These are phyloP conservation scores for Beaufortia kweichowensis DNA, from an alignment of 2,113 vertebrate species.

Conservation along the genomic window DNA sequence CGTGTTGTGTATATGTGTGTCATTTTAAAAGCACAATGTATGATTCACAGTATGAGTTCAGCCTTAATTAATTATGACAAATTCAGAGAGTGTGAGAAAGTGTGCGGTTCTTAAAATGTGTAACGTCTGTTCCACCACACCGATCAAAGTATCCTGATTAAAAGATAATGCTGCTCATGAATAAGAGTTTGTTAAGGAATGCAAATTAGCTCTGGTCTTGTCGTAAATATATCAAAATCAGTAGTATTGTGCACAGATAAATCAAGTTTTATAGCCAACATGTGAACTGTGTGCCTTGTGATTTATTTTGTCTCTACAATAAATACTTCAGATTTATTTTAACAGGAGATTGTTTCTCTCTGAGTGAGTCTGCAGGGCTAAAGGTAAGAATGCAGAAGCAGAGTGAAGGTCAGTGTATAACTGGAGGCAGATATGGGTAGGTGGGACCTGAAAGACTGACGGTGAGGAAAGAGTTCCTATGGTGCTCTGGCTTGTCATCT, in stretches of 20 bases:
- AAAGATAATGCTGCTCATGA: background rate
- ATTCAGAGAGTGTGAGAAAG: background rate
- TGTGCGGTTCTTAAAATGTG: background rate
- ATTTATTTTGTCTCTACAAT: background rate
- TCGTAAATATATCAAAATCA: background rate
- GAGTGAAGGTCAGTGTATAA: conserved; percentile 31
- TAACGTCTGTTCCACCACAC: background rate
- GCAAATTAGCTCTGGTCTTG: background rate
- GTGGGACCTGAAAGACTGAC: conserved; percentile 26
- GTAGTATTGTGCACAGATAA: background rate
- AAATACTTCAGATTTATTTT: conserved; percentile 15
- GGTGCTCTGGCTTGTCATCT: conserved; percentile 50
- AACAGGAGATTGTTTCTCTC: background rate
- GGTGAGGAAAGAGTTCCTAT: conserved; percentile 30
- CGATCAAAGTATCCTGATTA: background rate
- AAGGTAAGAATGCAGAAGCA: conserved; percentile 29
- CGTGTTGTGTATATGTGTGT: no score
- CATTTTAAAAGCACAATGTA: no score
- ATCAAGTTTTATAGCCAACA: background rate
- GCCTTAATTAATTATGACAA: background rate
- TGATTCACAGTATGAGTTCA: no score
- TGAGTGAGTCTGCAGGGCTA: conserved; percentile 20
- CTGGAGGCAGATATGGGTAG: background rate
- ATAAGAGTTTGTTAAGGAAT: background rate
- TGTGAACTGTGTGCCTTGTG: background rate